phyloP scores from a whole-genome alignment of 2,113 vertebrate genomes.

The Setophaga coronata region DNA sequence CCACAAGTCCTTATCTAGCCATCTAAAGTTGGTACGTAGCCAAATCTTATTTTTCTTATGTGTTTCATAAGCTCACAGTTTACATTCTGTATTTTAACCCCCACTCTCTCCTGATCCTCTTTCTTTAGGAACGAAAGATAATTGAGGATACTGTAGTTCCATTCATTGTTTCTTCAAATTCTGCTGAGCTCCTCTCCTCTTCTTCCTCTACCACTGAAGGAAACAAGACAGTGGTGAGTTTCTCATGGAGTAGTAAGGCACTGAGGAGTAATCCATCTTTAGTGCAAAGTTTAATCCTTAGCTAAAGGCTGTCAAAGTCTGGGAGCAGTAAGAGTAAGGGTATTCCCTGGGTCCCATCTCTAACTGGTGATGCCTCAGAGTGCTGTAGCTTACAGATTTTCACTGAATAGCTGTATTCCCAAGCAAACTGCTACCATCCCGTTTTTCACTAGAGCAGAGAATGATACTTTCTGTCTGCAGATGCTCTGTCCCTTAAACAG shows the following conservation, averaged over 20 bases:
- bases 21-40: not conserved
- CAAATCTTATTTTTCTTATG: not conserved
- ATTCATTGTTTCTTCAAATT: conserved; percentile 81
- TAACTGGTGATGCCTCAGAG: not conserved
- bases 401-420: not conserved
- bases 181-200: conserved; percentile 74
- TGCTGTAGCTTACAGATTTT: not conserved
- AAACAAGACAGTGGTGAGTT: conserved; percentile 65
- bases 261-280: not conserved
- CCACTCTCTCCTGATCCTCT: not conserved
- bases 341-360: not conserved
- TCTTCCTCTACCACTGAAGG: conserved; percentile 71
- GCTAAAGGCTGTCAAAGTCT: not conserved
- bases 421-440: not conserved
- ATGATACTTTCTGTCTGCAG: not conserved
- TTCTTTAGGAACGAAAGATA: conserved; percentile 87
- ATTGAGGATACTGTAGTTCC: conserved; percentile 92
- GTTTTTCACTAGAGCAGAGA: not conserved
- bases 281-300: not conserved
- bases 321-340: not conserved
- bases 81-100: not conserved
- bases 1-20: not conserved
- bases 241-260: not conserved
- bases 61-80: not conserved
- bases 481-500: not conserved